Conservation (phyloP, 2,797 vertebrate genomes). For the Rhabdophis nuchalis region DNA sequence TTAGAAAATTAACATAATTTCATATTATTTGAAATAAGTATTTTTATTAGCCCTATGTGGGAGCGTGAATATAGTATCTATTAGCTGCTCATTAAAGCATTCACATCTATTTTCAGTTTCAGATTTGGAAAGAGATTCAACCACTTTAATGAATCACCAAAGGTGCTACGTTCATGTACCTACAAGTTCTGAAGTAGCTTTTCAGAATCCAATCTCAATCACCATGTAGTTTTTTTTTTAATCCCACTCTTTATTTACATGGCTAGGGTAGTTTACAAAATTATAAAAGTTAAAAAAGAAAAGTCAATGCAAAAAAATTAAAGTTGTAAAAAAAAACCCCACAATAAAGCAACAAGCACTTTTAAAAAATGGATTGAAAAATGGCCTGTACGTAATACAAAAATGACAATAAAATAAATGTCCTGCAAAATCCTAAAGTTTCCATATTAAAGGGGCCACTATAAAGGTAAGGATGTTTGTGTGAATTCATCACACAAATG, state of each 20-base stretch:
- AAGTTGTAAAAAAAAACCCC: background rate
- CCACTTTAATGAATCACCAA: background rate
- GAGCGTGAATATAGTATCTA: background rate
- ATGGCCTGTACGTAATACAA: background rate
- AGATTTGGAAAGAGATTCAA: background rate
- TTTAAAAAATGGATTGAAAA: background rate
- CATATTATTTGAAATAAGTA: background rate
- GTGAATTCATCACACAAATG: background rate
- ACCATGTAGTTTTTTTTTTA: background rate
- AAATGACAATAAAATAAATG: background rate
- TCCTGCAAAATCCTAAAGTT: background rate
- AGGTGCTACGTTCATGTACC: background rate
- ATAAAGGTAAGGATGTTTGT: background rate
- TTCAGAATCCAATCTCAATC: background rate
- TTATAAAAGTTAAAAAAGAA: background rate
- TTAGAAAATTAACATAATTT: conserved; percentile 24
- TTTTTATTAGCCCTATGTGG: background rate
- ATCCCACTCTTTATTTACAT: background rate
- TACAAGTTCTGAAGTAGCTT: background rate
- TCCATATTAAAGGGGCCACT: background rate
- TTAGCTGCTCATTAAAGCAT: background rate
- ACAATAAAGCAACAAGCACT: background rate
- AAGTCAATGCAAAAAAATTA: background rate
- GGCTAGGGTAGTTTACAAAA: background rate
- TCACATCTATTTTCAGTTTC: background rate